phyloP scores from a whole-genome alignment of 2,888 invertebrate genomes.

The Lacanobia wlatinum region DNA sequence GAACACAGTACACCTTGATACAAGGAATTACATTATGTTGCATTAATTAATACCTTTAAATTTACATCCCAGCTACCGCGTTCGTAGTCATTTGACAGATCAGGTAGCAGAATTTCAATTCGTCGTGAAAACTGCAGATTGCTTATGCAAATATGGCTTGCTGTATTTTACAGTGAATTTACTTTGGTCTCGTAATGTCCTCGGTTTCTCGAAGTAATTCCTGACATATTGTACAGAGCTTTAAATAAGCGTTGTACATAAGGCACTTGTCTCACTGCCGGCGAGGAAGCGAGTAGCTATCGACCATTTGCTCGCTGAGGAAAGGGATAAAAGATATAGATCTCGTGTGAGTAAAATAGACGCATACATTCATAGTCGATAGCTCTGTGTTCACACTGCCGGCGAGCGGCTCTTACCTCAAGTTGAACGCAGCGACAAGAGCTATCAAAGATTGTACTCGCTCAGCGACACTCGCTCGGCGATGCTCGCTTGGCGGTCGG shows the following conservation, averaged over 20 bases:
- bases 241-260: background rate
- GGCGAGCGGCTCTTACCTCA: too few species aligned
- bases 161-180: background rate
- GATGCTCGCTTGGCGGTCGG: too few species aligned
- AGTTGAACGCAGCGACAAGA: too few species aligned
- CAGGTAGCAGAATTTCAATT: background rate
- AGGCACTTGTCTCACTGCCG: too few species aligned
- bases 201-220: background rate
- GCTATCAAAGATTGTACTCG: too few species aligned
- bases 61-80: background rate
- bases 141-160: background rate
- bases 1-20: background rate
- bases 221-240: background rate
- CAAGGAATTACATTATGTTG: background rate
- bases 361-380: too few species aligned
- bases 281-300: too few species aligned
- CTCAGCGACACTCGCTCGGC: too few species aligned
- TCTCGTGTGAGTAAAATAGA: too few species aligned
- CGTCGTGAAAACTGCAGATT: background rate
- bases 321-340: too few species aligned
- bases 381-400: too few species aligned
- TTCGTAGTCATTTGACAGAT: background rate
- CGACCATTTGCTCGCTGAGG: too few species aligned
- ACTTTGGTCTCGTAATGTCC: background rate
- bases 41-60: constrained; percentile 9